Evolutionary conservation across 2,888 invertebrate species (phyloP).

Genomic region (Ariolimax columbianus): DNA sequence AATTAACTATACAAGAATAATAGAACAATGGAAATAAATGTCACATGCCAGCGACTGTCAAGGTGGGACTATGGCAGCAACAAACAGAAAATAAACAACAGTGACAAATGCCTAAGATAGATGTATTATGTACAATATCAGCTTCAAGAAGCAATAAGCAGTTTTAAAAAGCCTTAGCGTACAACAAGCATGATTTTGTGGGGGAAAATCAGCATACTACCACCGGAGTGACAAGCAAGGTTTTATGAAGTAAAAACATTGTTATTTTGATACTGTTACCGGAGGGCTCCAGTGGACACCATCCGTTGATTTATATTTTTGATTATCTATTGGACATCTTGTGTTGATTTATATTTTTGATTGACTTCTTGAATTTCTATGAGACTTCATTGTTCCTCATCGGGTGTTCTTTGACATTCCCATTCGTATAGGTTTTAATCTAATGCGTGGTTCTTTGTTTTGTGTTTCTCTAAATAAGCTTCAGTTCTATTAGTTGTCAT

Average conservation of each 20-base stretch:
- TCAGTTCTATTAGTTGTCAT: too few species aligned
- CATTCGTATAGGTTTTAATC: too few species aligned
- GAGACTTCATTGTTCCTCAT: too few species aligned
- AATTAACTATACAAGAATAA: not conserved
- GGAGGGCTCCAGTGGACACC: too few species aligned
- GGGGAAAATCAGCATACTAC: not conserved
- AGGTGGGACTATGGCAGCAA: not conserved
- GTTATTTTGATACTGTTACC: too few species aligned
- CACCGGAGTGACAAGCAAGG: not conserved
- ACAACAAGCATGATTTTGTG: not conserved
- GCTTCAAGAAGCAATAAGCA: constrained; percentile 1
- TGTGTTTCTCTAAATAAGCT: too few species aligned
- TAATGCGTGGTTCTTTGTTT: too few species aligned
- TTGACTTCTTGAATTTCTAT: too few species aligned
- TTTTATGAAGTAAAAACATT: not conserved
- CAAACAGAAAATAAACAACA: not conserved
- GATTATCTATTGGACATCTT: too few species aligned
- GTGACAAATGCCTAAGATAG: not conserved
- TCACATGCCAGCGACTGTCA: not conserved
- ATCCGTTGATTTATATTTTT: too few species aligned
- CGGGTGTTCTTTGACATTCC: too few species aligned
- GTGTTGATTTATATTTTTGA: too few species aligned
- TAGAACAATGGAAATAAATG: not conserved
- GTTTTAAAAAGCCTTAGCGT: not conserved
- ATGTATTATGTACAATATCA: not conserved